Conservation (phyloP, 1,140 invertebrate genomes). For the Zaprionus gabonicus region DNA sequence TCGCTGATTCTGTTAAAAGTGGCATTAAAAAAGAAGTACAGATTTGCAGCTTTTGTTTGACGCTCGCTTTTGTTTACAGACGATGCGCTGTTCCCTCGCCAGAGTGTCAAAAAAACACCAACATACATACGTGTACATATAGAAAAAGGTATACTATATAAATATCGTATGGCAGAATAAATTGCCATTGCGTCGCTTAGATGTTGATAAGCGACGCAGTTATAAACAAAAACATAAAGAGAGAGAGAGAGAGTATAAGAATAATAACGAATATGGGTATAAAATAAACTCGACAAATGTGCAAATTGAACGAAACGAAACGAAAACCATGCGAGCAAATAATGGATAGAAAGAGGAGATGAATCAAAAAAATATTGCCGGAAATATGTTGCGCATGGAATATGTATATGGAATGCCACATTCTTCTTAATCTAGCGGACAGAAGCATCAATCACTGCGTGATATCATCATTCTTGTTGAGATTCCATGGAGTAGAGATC, state of each 20-base stretch:
- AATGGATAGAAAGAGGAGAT: neutral
- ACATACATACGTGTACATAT: conserved; percentile 9
- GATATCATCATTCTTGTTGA: neutral
- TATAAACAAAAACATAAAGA: conserved; percentile 22
- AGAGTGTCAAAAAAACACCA: conserved; percentile 40
- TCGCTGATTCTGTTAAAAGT: conserved; percentile 15
- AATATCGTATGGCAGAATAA: conserved; percentile 59
- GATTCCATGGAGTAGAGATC: neutral
- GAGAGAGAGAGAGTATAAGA: conserved; percentile 4
- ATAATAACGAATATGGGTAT: conserved; percentile 13
- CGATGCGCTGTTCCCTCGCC: conserved; percentile 31
- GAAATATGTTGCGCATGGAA: conserved; percentile 2
- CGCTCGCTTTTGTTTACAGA: conserved; percentile 66
- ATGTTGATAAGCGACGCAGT: conserved; percentile 59
- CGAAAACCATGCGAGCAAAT: neutral
- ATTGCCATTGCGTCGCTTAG: conserved; percentile 56
- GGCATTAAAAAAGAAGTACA: conserved; percentile 30
- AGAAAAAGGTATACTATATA: conserved; percentile 17
- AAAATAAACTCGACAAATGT: conserved; percentile 3
- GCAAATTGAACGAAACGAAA: neutral
- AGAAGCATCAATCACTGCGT: neutral
- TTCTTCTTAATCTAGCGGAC: neutral
- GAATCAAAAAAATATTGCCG: neutral
- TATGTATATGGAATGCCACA: neutral
- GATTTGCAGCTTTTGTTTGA: conserved; percentile 47